These are phyloP conservation scores for Melieria omissa DNA, from an alignment of 2,888 invertebrate species.

Conservation along the genomic window DNA sequence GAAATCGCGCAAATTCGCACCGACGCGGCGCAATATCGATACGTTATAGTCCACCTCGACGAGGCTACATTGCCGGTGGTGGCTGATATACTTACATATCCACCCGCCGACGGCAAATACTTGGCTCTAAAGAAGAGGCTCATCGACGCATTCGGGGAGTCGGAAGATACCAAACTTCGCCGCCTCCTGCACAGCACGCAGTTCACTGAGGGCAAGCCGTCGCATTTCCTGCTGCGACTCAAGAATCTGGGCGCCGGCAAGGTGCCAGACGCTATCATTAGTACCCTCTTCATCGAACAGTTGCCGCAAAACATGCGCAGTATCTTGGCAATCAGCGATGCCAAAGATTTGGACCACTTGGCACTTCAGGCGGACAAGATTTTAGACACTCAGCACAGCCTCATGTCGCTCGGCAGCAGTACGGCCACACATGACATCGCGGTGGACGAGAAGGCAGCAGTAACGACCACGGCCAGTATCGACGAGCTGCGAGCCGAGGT, in stretches of 20 bases:
- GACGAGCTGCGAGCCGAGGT: too few species aligned
- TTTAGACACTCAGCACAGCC: background rate
- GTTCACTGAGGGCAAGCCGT: too few species aligned
- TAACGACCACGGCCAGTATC: too few species aligned
- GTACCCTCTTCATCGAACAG: too few species aligned
- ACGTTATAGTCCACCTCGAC: slow-evolving; percentile 5
- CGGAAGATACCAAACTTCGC: background rate
- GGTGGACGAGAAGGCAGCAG: too few species aligned
- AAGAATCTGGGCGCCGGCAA: too few species aligned
- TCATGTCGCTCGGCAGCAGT: background rate
- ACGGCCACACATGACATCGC: too few species aligned
- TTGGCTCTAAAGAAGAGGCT: background rate
- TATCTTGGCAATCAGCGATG: slow-evolving; percentile 9
- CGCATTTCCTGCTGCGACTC: too few species aligned
- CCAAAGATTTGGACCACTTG: background rate
- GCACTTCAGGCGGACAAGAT: slow-evolving; percentile 15
- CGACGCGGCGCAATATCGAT: background rate
- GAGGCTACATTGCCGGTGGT: slow-evolving; percentile 4
- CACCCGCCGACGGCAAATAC: background rate
- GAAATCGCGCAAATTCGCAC: slow-evolving; percentile 5
- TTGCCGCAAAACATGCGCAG: background rate
- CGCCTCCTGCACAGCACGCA: slow-evolving; percentile 19
- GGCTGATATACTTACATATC: slow-evolving; percentile 7
- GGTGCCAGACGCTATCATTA: too few species aligned
- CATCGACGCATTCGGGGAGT: background rate